A percentile compares a stretch with the other conserved stretches of the same genome.
Conservation (phyloP, 2,888 invertebrate genomes). For the Neocrepidodera transversa region DNA sequence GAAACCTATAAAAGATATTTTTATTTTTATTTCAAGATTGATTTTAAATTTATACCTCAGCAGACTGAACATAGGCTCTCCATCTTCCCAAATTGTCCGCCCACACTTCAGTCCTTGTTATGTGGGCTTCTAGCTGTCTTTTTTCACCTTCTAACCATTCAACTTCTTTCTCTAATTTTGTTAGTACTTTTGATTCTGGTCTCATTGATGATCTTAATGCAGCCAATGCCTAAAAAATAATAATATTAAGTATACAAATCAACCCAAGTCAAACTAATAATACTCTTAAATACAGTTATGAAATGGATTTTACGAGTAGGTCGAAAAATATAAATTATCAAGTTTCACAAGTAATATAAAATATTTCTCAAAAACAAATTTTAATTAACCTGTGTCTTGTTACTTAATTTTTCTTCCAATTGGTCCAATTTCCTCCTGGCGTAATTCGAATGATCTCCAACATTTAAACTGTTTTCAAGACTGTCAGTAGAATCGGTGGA, state of each 20-base stretch:
- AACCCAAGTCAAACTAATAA: no score
- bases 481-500: slow-evolving; percentile 66
- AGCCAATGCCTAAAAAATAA: slow-evolving; percentile 71
- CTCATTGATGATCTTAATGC: slow-evolving; percentile 83
- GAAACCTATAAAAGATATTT: slow-evolving; percentile 47
- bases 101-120: slow-evolving; percentile 88
- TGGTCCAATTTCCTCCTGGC: slow-evolving; percentile 83
- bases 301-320: no score
- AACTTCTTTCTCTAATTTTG: slow-evolving; percentile 83
- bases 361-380: slow-evolving; percentile 2
- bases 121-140: slow-evolving; percentile 81
- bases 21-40: not conserved
- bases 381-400: slow-evolving; percentile 74
- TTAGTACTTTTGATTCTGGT: slow-evolving; percentile 81
- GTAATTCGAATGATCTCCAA: slow-evolving; percentile 84
- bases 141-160: slow-evolving; percentile 83
- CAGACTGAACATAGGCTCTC: slow-evolving; percentile 85
- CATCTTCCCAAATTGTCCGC: slow-evolving; percentile 87
- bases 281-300: no score
- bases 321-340: not conserved
- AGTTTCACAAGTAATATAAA: not conserved
- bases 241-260: no score
- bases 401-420: slow-evolving; percentile 82
- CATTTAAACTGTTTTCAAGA: slow-evolving; percentile 65
- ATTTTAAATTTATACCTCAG: slow-evolving; percentile 67